Conservation (phyloP, 2,797 vertebrate genomes). For the Anguilla megastoma region DNA sequence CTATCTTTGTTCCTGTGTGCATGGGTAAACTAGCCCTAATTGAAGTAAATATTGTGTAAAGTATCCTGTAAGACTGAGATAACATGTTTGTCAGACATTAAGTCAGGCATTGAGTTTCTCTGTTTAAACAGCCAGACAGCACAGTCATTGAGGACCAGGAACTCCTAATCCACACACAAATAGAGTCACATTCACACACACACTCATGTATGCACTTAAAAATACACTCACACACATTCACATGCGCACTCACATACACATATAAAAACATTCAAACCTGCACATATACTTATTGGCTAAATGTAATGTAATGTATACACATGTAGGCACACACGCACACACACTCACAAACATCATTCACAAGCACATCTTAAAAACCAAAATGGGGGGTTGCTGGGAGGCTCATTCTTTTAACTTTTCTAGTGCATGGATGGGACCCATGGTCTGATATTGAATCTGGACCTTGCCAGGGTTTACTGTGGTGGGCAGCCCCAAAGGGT, state of each 20-base stretch:
- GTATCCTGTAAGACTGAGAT: slow-evolving; percentile 77
- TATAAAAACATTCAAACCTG: not conserved
- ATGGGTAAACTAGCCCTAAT: slow-evolving; percentile 84
- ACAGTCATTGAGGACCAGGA: slow-evolving; percentile 52
- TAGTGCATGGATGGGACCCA: too few relatives aligned
- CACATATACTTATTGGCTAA: too few relatives aligned
- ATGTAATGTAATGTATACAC: too few relatives aligned
- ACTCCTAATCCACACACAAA: slow-evolving; percentile 47
- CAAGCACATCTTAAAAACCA: too few relatives aligned
- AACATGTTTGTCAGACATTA: slow-evolving; percentile 79
- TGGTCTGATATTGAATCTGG: too few relatives aligned
- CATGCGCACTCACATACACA: slow-evolving; percentile 37
- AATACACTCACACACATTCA: slow-evolving; percentile 23
- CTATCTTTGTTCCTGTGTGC: slow-evolving; percentile 66
- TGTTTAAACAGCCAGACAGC: slow-evolving; percentile 63
- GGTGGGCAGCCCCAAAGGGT: too few relatives aligned
- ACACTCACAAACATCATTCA: too few relatives aligned
- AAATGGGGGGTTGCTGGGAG: too few relatives aligned
- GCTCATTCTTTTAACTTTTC: too few relatives aligned
- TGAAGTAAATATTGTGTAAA: slow-evolving; percentile 90
- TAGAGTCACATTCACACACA: slow-evolving; percentile 29
- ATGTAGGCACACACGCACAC: too few relatives aligned
- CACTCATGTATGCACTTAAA: not conserved
- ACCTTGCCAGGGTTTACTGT: too few relatives aligned
- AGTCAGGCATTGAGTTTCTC: slow-evolving; percentile 75